Conservation (phyloP, 2,113 vertebrate species). For the Catagonus wagneri region DNA sequence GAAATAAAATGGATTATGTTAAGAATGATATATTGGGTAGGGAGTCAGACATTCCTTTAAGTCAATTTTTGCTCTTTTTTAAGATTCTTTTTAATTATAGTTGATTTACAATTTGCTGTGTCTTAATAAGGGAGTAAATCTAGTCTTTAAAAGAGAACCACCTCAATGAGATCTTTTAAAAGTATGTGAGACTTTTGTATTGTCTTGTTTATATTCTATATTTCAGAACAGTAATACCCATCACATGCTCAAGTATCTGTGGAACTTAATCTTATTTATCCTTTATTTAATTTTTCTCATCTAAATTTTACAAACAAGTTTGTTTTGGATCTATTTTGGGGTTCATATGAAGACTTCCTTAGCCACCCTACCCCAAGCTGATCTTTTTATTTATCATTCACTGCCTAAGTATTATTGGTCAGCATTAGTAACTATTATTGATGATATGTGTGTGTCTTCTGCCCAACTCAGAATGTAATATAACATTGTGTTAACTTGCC, state of each 20-base stretch:
- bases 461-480: background rate
- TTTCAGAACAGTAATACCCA: conserved; percentile 17
- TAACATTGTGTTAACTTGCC: background rate
- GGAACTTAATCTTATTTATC: background rate
- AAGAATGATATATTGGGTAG: background rate
- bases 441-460: background rate
- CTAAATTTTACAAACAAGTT: conserved; percentile 40
- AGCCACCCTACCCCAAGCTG: background rate
- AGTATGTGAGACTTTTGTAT: conserved; percentile 6
- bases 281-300: conserved; percentile 44
- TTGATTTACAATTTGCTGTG: background rate
- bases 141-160: background rate
- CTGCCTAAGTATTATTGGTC: background rate
- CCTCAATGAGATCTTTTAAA: conserved; percentile 15
- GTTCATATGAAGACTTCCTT: background rate
- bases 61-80: background rate
- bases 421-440: background rate
- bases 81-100: too few relatives aligned
- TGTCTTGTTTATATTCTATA: conserved; percentile 8
- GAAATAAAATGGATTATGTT: conserved; percentile 61
- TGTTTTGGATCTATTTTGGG: conserved; percentile 20
- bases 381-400: background rate
- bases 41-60: conserved; percentile 40
- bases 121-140: conserved; percentile 57
- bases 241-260: background rate